Base-by-base conservation (phyloP, 53 echinoderm and acorn worm genomes). In the Pentamera pediparva region DNA sequence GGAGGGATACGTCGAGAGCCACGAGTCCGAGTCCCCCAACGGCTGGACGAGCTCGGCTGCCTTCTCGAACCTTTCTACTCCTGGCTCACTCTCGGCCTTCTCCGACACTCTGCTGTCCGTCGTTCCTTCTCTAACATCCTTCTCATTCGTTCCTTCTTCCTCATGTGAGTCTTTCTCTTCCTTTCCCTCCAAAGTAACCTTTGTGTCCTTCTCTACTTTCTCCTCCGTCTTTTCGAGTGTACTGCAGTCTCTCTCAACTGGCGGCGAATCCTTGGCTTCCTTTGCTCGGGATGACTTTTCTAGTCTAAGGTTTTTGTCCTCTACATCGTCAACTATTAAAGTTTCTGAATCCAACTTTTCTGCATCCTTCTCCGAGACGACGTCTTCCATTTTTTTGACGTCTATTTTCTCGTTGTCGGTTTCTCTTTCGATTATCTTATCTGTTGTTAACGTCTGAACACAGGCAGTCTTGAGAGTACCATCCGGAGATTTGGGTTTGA, bases 381-480 rank as follows among this genome's bases (percentile, higher is more conserved):
- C 3, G 34, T 3, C 35, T 20, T 56, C 36, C 8, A 20, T 38
- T n/a, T n/a, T n/a, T n/a, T n/a, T n/a, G n/a, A 37, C 51, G 2
- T 75, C 75, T 6, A 73, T 48, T 19, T 89, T 61, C 35, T 74
- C 69, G n/a, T 58, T 37, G 3, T 67, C 61, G 4, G 29, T 32
- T 78, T 75, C 80, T 48, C 41, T 31, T 20, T 54, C 41, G 20
- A 31, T 59, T 61, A 73, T 77, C n/a, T 51, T 64, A 32, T 81
- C 92, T 2, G 88, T 78, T 0, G 85, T 84, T 3, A 87, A 87
- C 1, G 94, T 94, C 75, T 94, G 94, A 10, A 90, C 90, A 73
- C 94, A 90, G 29, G 89, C 90, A 53, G 87, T 94, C 60, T 94
- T 90, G 31, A 93, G 69, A 24, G 30, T 69, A 17, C 67, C 21